Evolutionary conservation across 2,113 vertebrate genomes (phyloP).

Genomic region (Pipra filicauda): DNA sequence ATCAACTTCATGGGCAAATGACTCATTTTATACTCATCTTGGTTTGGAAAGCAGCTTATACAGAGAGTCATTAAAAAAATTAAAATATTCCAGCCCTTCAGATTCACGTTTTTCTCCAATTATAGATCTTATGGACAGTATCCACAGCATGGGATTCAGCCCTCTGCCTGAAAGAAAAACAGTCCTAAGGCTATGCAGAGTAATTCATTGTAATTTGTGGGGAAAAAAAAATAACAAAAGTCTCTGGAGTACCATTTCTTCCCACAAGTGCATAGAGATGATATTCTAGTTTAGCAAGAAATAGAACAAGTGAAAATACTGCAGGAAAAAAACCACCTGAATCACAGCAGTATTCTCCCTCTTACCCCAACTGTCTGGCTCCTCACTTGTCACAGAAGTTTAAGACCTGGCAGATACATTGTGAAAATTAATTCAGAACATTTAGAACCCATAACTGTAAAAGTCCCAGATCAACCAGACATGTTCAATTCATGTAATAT

Average conservation of each 20-base stretch:
- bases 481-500: not conserved
- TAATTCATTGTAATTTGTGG: not conserved
- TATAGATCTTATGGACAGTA: not conserved
- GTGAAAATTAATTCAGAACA: not conserved
- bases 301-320: not conserved
- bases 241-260: not conserved
- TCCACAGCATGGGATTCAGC: not conserved
- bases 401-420: not conserved
- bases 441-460: not conserved
- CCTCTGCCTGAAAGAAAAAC: not conserved
- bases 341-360: not conserved
- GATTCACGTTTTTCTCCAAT: not conserved
- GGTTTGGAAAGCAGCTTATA: not conserved
- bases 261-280: not conserved
- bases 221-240: not conserved
- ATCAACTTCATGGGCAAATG: not conserved
- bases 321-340: not conserved
- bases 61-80: not conserved
- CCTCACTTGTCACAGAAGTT: not conserved
- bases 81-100: not conserved
- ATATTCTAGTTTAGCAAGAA: not conserved
- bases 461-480: not conserved
- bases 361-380: not conserved
- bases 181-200: not conserved
- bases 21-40: not conserved